Base-by-base conservation (phyloP, 2,113 vertebrate species). In the Pseudopipra pipra region DNA sequence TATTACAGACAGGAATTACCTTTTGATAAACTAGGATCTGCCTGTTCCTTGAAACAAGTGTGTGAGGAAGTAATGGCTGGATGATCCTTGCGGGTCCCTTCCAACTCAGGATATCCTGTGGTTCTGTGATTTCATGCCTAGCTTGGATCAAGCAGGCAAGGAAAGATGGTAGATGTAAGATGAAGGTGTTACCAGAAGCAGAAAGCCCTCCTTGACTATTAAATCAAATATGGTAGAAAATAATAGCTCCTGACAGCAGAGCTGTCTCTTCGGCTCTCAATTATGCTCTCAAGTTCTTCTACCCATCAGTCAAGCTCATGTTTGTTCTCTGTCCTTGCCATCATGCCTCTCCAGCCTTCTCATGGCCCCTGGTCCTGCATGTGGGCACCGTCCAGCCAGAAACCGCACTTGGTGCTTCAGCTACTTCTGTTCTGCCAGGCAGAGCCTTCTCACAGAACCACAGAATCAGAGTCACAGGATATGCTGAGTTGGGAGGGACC, bases 391-490 rank as follows among this genome's bases (percentile, higher is more conserved):
- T 11, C 47, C 28, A 19, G 12, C 4, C 58, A 46, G 28, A 30
- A 16, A 8, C 1, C 0, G 54, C 5, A 6, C 2, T 5, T 27
- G 25, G 23, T 65, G 33, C 6, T 47, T 70, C 62, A 43, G 31
- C 35, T 27, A 24, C 15, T 1, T 3, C 12, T 19, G 1, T 22
- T 55, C 44, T 44, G 18, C 16, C 12, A 33, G 46, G 17, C 49
- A 21, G 30, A 7, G 22, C 39, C 25, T 41, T 5, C 30, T 30
- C 8, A 55, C 54, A 33, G 30, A 55, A 19, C 31, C 55, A 56
- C 55, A 33, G 20, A 56, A 13, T 56, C 54, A 22, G 31, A 56
- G 54, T 59, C 28, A 3, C 30, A 55, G 54, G 3, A 20, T 13
- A 11, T 21, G 24, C 11, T 27, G 24, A 18, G 24, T 4, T 39